Evolutionary conservation across 2,888 invertebrate genomes (phyloP).

Genomic region (Chouioia cunea): DNA sequence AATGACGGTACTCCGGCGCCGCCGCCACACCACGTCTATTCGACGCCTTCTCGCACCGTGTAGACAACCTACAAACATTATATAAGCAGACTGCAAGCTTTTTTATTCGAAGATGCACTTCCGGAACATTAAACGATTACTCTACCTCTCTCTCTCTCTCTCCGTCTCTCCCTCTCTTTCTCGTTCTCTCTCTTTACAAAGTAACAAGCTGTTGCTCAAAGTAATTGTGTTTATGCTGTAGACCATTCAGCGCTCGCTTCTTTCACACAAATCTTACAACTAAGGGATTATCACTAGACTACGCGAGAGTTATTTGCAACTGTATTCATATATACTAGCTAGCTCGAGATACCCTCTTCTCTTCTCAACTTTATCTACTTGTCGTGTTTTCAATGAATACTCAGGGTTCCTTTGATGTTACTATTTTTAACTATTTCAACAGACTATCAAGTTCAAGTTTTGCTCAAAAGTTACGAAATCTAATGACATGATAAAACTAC

Average conservation of each 20-base stretch:
- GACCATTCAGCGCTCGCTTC: conserved; percentile 34
- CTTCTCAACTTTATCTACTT: too few species aligned
- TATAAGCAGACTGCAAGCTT: conserved; percentile 22
- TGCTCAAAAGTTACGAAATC: too few species aligned
- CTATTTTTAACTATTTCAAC: too few species aligned
- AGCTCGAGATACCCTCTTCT: too few species aligned
- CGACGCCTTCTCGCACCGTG: background rate
- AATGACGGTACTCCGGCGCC: conserved; percentile 24
- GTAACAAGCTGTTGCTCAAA: conserved; percentile 21
- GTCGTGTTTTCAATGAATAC: too few species aligned
- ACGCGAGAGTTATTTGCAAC: too few species aligned
- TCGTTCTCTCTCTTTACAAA: background rate
- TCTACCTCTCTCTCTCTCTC: conserved; percentile 23
- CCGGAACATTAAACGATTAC: conserved; percentile 51
- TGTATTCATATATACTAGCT: too few species aligned
- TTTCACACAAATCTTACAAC: conserved; percentile 21
- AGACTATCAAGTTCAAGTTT: too few species aligned
- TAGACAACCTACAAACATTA: conserved; percentile 20
- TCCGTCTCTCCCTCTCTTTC: background rate
- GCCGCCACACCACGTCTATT: background rate
- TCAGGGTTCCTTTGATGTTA: too few species aligned
- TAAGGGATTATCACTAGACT: conserved; percentile 25
- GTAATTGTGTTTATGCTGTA: conserved; percentile 46
- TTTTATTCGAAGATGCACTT: conserved; percentile 47
- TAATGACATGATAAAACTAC: conserved; percentile 60